Evolutionary conservation across 2,797 vertebrate genomes (phyloP), one percentile per base, ranked within the genome.

Genomic region (Poliocrania exsul): DNA sequence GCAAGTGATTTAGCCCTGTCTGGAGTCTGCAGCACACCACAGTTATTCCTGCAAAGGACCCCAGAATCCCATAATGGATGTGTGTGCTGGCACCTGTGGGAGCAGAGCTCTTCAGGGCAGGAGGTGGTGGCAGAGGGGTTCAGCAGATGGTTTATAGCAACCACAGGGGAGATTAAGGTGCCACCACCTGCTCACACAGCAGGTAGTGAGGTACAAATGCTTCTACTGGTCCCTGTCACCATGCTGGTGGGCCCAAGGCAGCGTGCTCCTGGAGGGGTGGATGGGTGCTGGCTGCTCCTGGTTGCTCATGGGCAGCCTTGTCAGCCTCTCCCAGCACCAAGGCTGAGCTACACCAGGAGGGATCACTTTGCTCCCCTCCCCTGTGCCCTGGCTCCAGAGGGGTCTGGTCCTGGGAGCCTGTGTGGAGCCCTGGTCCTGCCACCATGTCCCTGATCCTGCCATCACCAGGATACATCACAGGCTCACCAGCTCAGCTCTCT

Each of bases 401-500:
- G 38, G 13, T 35, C 42, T 77, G 50, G 9, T 26, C 13, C 50
- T 47, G 29, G 33, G 44, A 58, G 8, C 11, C 10, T 25, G 31
- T 4, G 2, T 1, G 3, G 49, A 3, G 12, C 24, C 20, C 70
- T 53, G 40, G 31, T 67, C 56, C 35, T 38, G 16, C 25, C 35
- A 28, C 35, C 13, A 16, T 58, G 35, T 17, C 35, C 25, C 35
- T 66, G 44, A 47, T 38, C 40, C 18, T 5, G 8, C 3, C 0
- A 3, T n/a, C 4, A 4, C 26, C 40, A 20, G 71, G 58, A 60
- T 13, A 33, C 13, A 11, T 29, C 0, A 0, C 2, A 4, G 40
- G 46, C 25, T 73, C 49, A n/a, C 14, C 5, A 53, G 31, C 54
- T 60, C 64, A 69, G n/a, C 20, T 64, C 37, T 47, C 49, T 15